A percentile compares a stretch with the other conserved stretches of the same genome.
Evolutionary conservation across 2,113 vertebrate genomes (phyloP).

Genomic region (Gorsachius goisagi): DNA sequence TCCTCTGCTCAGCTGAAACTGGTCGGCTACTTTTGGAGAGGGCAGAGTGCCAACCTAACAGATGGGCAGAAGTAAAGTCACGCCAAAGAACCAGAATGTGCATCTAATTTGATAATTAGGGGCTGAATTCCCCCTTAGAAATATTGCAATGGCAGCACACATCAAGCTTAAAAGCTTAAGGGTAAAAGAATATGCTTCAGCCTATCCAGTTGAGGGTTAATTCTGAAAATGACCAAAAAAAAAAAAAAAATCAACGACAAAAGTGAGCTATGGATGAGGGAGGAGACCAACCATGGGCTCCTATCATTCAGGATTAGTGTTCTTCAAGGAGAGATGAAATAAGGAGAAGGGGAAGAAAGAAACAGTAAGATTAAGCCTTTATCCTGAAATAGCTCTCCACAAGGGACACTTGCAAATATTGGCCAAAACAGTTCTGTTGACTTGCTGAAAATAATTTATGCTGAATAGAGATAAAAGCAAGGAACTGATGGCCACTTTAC

Average conservation of each 20-base stretch:
- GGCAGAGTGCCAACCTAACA: conserved; percentile 49
- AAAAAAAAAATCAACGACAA: neutral
- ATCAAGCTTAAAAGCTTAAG: conserved; percentile 10
- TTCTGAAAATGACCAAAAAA: neutral
- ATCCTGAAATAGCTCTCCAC: conserved; percentile 36
- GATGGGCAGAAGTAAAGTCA: conserved; percentile 48
- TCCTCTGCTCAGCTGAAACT: conserved; percentile 41
- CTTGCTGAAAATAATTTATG: conserved; percentile 55
- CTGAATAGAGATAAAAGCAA: conserved; percentile 61
- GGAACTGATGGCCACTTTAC: conserved; percentile 49
- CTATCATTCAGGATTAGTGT: neutral
- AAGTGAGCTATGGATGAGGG: neutral
- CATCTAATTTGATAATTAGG: conserved; percentile 65
- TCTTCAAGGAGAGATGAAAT: conserved; percentile 27
- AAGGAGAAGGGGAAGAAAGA: neutral
- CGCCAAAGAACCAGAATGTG: conserved; percentile 62
- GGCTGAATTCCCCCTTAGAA: conserved; percentile 47
- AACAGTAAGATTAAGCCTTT: conserved; percentile 28
- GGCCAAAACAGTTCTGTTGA: conserved; percentile 7
- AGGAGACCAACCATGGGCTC: neutral
- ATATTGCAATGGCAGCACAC: neutral
- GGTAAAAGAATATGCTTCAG: neutral
- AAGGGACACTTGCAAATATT: conserved; percentile 52
- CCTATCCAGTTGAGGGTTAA: neutral
- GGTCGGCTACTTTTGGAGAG: conserved; percentile 25